Conservation (phyloP, 2,888 invertebrate species). For the Agelastica alni region DNA sequence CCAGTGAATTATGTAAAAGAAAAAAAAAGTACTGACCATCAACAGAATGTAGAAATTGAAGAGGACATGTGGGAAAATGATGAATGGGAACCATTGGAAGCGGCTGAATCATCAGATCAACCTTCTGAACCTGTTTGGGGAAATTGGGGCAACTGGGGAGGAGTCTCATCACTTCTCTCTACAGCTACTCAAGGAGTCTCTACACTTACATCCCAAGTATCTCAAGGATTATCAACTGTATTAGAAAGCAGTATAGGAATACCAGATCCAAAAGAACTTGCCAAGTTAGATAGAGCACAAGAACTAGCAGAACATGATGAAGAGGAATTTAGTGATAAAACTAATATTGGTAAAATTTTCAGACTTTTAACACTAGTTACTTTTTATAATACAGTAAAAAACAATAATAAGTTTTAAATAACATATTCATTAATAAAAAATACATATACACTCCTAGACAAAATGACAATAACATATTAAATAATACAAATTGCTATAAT, state of each 20-base stretch:
- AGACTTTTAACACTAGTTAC: too few relatives aligned
- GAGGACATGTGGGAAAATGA: slow-evolving; percentile 56
- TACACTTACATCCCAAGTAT: slow-evolving; percentile 79
- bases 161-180: slow-evolving; percentile 72
- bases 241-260: slow-evolving; percentile 82
- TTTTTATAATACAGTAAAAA: too few relatives aligned
- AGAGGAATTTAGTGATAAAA: not conserved
- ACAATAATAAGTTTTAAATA: too few relatives aligned
- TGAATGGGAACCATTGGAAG: slow-evolving; percentile 62
- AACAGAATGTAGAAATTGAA: slow-evolving; percentile 20
- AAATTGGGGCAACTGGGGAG: slow-evolving; percentile 78
- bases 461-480: too few relatives aligned
- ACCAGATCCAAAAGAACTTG: slow-evolving; percentile 80
- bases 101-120: slow-evolving; percentile 32
- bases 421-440: too few relatives aligned
- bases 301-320: not conserved
- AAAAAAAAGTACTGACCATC: not conserved
- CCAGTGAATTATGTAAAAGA: slow-evolving; percentile 14
- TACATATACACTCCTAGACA: too few relatives aligned
- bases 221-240: slow-evolving; percentile 77
- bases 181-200: slow-evolving; percentile 77
- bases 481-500: too few relatives aligned
- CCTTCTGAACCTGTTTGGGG: slow-evolving; percentile 32
- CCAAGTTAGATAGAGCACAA: slow-evolving; percentile 56
- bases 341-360: slow-evolving; percentile 4